Percentiles rank a stretch among this genome's conserved stretches.
Conservation (phyloP, 2,888 invertebrate genomes). For the Mimas tiliae region DNA sequence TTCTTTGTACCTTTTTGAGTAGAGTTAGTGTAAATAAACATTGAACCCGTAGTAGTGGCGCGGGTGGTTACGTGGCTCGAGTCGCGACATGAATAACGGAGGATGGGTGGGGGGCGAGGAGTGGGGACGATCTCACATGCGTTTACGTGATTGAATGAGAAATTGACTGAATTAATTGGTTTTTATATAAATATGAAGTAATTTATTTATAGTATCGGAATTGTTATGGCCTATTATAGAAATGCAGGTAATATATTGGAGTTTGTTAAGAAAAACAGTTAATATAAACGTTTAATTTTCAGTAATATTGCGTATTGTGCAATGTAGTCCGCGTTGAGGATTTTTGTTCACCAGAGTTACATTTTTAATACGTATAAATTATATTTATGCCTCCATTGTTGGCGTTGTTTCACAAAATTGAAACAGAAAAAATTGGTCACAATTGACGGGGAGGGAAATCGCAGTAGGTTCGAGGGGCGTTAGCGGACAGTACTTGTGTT, state of each 20-base stretch:
- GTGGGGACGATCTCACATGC: conserved; percentile 51
- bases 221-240: no score
- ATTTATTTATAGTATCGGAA: not conserved
- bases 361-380: conserved; percentile 2
- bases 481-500: conserved; percentile 71
- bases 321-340: not conserved
- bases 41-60: conserved; percentile 54
- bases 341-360: not conserved
- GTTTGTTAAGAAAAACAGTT: no score
- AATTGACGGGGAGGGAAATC: conserved; percentile 53
- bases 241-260: no score
- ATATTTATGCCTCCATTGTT: conserved; percentile 31
- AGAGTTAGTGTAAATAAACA: conserved; percentile 43
- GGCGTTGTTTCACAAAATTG: conserved; percentile 40
- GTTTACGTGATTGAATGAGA: conserved; percentile 77
- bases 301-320: not conserved
- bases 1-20: conserved; percentile 28
- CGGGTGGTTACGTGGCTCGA: conserved; percentile 59
- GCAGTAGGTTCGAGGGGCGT: conserved; percentile 60
- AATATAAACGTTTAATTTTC: no score
- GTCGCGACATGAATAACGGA: conserved; percentile 60
- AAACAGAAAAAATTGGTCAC: conserved; percentile 44
- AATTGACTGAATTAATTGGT: conserved; percentile 71
- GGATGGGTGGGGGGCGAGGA: conserved; percentile 41
- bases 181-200: conserved; percentile 48